Evolutionary conservation across 1,140 invertebrate genomes (phyloP).

Genomic region (Mylabris phalerata): DNA sequence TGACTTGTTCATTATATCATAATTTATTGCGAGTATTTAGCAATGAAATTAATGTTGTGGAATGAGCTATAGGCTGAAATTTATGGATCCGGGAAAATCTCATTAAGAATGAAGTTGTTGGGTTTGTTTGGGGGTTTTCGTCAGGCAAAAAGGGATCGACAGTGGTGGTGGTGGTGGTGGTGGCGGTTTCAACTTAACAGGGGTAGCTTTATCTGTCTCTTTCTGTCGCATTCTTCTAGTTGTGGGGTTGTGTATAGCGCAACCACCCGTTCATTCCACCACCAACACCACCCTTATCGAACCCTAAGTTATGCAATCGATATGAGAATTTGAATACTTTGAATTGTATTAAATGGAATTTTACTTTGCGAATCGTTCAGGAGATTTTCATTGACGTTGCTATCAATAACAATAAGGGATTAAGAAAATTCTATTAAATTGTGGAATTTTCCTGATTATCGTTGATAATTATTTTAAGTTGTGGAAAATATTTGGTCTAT

Average conservation of each 20-base stretch:
- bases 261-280: neutral
- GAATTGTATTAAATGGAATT: slow-evolving; percentile 16
- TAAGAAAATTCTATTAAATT: too few species aligned
- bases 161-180: slow-evolving; percentile 12
- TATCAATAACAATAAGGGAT: too few species aligned
- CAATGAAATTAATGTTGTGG: slow-evolving; percentile 44
- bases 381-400: neutral
- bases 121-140: slow-evolving; percentile 34
- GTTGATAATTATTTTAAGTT: too few species aligned
- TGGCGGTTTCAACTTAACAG: neutral
- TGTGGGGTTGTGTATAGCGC: neutral
- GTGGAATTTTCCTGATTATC: too few species aligned
- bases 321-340: slow-evolving; percentile 26
- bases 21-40: slow-evolving; percentile 44
- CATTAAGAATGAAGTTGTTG: slow-evolving; percentile 45
- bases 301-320: slow-evolving; percentile 22
- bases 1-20: slow-evolving; percentile 41
- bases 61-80: slow-evolving; percentile 44
- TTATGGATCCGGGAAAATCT: slow-evolving; percentile 45
- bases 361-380: neutral
- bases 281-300: neutral
- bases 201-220: neutral
- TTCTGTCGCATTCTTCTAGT: too few species aligned
- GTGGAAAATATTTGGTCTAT: too few species aligned
- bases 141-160: too few species aligned